Evolutionary conservation across 2,797 vertebrate genomes (phyloP).

Genomic region (Fundulus diaphanus): DNA sequence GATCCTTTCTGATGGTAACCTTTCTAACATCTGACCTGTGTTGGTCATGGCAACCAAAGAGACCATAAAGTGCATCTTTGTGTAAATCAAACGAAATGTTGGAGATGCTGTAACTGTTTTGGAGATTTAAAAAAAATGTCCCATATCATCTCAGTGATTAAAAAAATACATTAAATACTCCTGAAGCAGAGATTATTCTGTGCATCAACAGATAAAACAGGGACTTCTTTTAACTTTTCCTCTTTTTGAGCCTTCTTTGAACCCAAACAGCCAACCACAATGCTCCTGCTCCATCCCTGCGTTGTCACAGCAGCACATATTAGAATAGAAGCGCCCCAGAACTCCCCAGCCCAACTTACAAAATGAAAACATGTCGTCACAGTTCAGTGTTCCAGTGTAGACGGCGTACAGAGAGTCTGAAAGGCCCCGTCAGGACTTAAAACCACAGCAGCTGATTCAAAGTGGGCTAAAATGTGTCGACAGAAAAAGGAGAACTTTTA

Average conservation of each 20-base stretch:
- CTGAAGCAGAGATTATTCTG: not conserved
- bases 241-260: not conserved
- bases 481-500: not conserved
- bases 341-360: not conserved
- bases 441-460: not conserved
- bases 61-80: not conserved
- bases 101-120: not conserved
- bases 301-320: not conserved
- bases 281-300: not conserved
- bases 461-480: not conserved
- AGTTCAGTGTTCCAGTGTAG: not conserved
- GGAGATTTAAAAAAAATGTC: not conserved
- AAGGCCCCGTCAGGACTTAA: not conserved
- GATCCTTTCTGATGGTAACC: not conserved
- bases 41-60: not conserved
- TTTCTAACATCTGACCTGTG: not conserved
- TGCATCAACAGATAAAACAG: not conserved
- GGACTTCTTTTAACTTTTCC: not conserved
- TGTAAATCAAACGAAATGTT: slow-evolving; percentile 2
- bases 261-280: not conserved
- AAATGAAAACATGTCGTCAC: not conserved
- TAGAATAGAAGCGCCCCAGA: not conserved
- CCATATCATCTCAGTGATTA: not conserved
- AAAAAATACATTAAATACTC: not conserved
- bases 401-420: not conserved